Evolutionary conservation across 2,797 vertebrate genomes (phyloP).

Genomic region (Ambastaia sidthimunki): DNA sequence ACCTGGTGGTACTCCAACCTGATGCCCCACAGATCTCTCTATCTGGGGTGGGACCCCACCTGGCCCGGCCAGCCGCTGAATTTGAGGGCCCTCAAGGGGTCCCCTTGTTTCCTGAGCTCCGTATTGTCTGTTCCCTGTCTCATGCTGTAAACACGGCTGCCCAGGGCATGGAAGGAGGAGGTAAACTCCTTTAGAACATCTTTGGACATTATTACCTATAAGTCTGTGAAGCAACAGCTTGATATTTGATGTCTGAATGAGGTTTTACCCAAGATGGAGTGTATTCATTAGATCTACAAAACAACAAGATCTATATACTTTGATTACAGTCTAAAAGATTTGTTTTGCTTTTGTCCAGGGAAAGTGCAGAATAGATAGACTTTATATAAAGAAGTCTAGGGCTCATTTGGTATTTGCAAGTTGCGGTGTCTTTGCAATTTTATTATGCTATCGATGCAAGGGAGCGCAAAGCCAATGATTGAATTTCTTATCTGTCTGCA

Average conservation of each 20-base stretch:
- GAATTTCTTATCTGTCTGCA: neutral
- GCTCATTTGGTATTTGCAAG: slow-evolving; percentile 18
- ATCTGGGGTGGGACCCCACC: slow-evolving; percentile 88
- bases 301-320: slow-evolving; percentile 4
- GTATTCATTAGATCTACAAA: slow-evolving; percentile 1
- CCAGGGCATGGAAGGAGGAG: slow-evolving; percentile 90
- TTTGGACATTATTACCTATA: neutral
- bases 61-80: slow-evolving; percentile 88
- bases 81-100: slow-evolving; percentile 88
- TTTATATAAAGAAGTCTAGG: slow-evolving; percentile 16
- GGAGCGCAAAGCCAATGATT: neutral
- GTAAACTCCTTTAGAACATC: slow-evolving; percentile 65
- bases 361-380: neutral
- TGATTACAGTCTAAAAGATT: neutral
- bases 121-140: slow-evolving; percentile 93
- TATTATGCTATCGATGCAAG: neutral
- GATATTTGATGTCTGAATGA: slow-evolving; percentile 13
- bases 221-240: neutral
- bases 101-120: slow-evolving; percentile 89
- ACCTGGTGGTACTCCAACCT: slow-evolving; percentile 95
- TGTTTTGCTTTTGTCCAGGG: slow-evolving; percentile 13
- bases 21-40: slow-evolving; percentile 97
- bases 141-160: slow-evolving; percentile 86
- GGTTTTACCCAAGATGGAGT: neutral
- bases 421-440: neutral